Base-by-base conservation (phyloP, 2,113 vertebrate genomes). In the Electrona antarctica region DNA sequence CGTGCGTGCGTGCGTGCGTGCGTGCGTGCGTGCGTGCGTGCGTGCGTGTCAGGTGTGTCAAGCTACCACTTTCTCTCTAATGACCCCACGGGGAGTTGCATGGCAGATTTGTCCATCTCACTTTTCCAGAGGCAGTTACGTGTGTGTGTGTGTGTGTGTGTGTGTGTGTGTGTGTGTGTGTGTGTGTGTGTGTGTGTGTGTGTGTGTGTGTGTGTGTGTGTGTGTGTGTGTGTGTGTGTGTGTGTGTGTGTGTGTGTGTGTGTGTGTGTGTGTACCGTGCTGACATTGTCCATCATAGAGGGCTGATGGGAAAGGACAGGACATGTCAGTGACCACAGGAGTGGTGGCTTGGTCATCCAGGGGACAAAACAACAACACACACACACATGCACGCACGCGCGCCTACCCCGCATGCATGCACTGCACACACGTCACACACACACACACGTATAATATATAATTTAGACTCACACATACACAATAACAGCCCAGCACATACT, bases 231-330 rank as follows among this genome's bases (percentile, higher is more conserved):
- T 71, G 70, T 69, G 58, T 51, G 56, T 45, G 7, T 41, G 33
- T 41, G 33, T 41, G 33, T 62, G 78, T 81, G 67, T 70, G 69
- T 65, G 63, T 57, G 46, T 81, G 68, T 78, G 74, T 78, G 73
- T 65, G 73, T 60, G 73, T 59, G 55, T 69, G 12, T 54, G 29
- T 60, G 13, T 69, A 76, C 79, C 67, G 66, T 15, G 1, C 80
- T 89, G 85, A 87, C 86, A 71, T 68, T 80, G 69, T 87, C 85
- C 69, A 81, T 90, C 89, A 83, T 73, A 41, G 60, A 64, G 73
- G 61, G 72, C 78, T 89, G 82, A 92, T 90, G 79, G 55, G 85
- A 90, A 76, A 75, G 79, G 89, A 89, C 89, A 81, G 69, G 67
- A 59, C 15, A 14, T 87, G 89, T 89, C 87, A 87, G 88, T 41